A percentile compares a stretch with the other conserved stretches of the same genome.
These are phyloP conservation scores for Trachymyrmex septentrionalis DNA, from an alignment of 1,140 invertebrate species.

Conservation along the genomic window DNA sequence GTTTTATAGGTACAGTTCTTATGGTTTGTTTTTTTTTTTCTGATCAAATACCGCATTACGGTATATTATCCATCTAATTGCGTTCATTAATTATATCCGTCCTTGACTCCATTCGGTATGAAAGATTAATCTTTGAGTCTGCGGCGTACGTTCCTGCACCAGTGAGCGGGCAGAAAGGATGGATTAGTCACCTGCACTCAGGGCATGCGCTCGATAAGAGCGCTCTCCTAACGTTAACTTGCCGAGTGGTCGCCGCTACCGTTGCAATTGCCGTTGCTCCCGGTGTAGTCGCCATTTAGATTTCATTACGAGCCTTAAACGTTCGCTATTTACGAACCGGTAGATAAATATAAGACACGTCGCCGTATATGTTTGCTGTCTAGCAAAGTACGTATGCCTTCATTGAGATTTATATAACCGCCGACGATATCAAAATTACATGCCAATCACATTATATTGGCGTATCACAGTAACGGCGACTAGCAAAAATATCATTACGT, in stretches of 20 bases:
- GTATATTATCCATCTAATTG: conserved; percentile 42
- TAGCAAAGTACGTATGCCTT: conserved; percentile 11
- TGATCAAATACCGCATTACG: conserved; percentile 6
- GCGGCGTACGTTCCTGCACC: conserved; percentile 50
- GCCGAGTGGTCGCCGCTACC: conserved; percentile 43
- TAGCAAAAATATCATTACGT: not conserved
- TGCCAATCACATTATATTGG: not conserved
- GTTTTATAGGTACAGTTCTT: conserved; percentile 11
- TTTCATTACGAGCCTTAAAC: conserved; percentile 75
- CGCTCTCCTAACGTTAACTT: conserved; percentile 65
- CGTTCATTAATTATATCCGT: conserved; percentile 51
- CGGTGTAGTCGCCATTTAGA: conserved; percentile 71
- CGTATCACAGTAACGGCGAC: not conserved
- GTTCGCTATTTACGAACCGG: conserved; percentile 48
- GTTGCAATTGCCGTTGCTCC: conserved; percentile 61
- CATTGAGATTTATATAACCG: conserved; percentile 37
- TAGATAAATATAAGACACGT: conserved; percentile 45
- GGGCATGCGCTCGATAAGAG: conserved; percentile 76
- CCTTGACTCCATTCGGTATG: conserved; percentile 45
- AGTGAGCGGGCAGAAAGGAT: conserved; percentile 70
- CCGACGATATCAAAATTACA: conserved; percentile 24
- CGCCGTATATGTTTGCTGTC: conserved; percentile 14
- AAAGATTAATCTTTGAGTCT: conserved; percentile 47
- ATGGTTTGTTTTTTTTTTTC: not conserved
- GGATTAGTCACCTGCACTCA: conserved; percentile 73